phyloP scores from a whole-genome alignment of 1,140 invertebrate species.

The Nasonia vitripennis region DNA sequence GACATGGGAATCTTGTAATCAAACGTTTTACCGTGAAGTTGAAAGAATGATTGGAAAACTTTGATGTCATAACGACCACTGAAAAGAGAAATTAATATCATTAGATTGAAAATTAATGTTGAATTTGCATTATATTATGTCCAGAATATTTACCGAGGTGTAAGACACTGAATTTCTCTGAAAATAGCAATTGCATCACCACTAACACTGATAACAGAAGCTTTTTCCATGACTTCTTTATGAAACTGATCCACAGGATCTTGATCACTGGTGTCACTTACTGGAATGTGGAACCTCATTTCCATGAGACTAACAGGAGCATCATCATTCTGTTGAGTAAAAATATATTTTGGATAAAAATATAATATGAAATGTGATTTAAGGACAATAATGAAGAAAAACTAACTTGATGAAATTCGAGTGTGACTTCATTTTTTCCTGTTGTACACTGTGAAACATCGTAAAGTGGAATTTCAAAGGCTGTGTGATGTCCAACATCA shows the following conservation, averaged over 20 bases:
- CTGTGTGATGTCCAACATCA: slow-evolving; percentile 90
- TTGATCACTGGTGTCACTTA: slow-evolving; percentile 87
- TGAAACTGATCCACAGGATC: slow-evolving; percentile 97
- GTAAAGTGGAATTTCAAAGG: slow-evolving; percentile 97
- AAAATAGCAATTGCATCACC: slow-evolving; percentile 99
- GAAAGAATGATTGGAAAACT: slow-evolving; percentile 97
- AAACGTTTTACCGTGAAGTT: slow-evolving; percentile 99
- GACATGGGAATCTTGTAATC: slow-evolving; percentile 99
- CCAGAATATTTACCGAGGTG: slow-evolving; percentile 86
- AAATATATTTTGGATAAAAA: slow-evolving; percentile 46
- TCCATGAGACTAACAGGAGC: slow-evolving; percentile 97
- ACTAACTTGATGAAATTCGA: slow-evolving; percentile 95
- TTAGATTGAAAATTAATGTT: slow-evolving; percentile 41
- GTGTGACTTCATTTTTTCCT: slow-evolving; percentile 98
- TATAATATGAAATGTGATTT: slow-evolving; percentile 13
- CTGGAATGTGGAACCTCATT: slow-evolving; percentile 98
- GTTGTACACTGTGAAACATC: slow-evolving; percentile 97
- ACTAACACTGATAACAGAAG: slow-evolving; percentile 97
- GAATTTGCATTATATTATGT: slow-evolving; percentile 15
- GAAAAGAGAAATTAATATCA: slow-evolving; percentile 66
- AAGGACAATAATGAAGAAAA: neutral
- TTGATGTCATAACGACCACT: slow-evolving; percentile 99
- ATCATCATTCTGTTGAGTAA: slow-evolving; percentile 91
- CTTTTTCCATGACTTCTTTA: slow-evolving; percentile 96
- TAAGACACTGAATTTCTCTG: slow-evolving; percentile 97